Evolutionary conservation across 2,113 vertebrate species (phyloP), one percentile per base, ranked within the genome.

Genomic region (Geococcyx californianus): DNA sequence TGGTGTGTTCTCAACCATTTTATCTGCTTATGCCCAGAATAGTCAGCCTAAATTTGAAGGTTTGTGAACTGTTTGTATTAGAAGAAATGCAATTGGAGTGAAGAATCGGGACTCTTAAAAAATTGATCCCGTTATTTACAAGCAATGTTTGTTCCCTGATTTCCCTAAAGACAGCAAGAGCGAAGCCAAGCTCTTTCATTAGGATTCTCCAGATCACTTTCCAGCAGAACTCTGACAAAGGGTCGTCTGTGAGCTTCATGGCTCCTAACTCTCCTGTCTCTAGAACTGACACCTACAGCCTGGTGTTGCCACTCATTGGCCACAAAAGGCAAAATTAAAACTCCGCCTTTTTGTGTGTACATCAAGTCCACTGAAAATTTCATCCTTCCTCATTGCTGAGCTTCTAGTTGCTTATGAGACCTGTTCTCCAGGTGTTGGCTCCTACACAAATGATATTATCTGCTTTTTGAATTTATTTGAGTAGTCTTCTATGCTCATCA

Each of bases 401-500:
- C 13, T 87, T 78, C 21, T 28, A 68, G 21, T 56, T 93, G 87
- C 66, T 8, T 52, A 28, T 55, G 34, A 38, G 21, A 55, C 25
- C 28, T 85, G 26, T 73, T 26, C 31, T 49, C 10, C 62, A 54
- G 28, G 36, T 1, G 0, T 64, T 76, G 44, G 6, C 9, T 73
- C 10, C 24, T 74, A 77, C n/a, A 31, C 6, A 58, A 79, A 75
- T 68, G 1, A 60, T 44, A 63, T 17, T 67, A 69, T 58, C 36
- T 73, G 17, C 10, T 45, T 63, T 84, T 83, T 64, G 0, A 56
- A 64, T 64, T 47, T 72, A 56, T 56, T 14, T 34, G 72, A 34
- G 52, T 75, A 93, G 85, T 16, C 31, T 94, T 95, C 83, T 86
- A 82, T 51, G 62, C 10, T 52, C 78, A 72, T 62, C 92, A 89